Evolutionary conservation across 2,113 vertebrate species (phyloP).

Genomic region (Scomber scombrus): DNA sequence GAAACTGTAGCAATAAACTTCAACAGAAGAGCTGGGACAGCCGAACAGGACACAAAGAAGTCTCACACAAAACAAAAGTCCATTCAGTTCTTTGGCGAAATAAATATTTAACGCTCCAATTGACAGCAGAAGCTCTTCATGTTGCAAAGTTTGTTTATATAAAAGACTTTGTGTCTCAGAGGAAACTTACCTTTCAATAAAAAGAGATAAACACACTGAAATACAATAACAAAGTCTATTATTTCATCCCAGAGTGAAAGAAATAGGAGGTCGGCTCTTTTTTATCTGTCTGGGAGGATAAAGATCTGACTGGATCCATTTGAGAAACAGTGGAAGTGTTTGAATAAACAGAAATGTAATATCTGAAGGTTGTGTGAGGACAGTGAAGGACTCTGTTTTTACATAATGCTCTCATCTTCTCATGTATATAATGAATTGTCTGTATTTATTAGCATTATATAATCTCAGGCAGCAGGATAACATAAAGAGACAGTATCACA

Average conservation of each 20-base stretch:
- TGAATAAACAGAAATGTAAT: slow-evolving; percentile 21
- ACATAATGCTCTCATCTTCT: slow-evolving; percentile 29
- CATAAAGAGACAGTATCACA: not conserved
- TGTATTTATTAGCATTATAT: slow-evolving; percentile 13
- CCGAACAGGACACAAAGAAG: not conserved
- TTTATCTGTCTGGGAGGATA: slow-evolving; percentile 3
- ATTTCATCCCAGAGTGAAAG: slow-evolving; percentile 3
- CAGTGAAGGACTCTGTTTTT: slow-evolving; percentile 22
- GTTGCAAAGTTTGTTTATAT: not conserved
- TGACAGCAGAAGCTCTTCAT: not conserved
- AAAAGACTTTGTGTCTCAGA: slow-evolving; percentile 4
- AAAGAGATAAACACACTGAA: slow-evolving; percentile 26
- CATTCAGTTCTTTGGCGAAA: slow-evolving; percentile 22
- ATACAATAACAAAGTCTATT: slow-evolving; percentile 6
- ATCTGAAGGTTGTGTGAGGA: slow-evolving; percentile 34
- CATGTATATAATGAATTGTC: not conserved
- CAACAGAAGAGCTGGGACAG: not conserved
- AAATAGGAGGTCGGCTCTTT: not conserved
- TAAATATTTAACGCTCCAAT: slow-evolving; percentile 31
- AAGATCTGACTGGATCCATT: slow-evolving; percentile 19
- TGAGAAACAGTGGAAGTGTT: slow-evolving; percentile 10
- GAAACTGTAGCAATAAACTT: slow-evolving; percentile 19
- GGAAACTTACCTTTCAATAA: slow-evolving; percentile 1
- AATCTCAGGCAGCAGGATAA: not conserved
- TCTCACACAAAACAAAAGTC: slow-evolving; percentile 40